Evolutionary conservation across 2,113 vertebrate genomes (phyloP).

Genomic region (Lepidiolamprologus cunningtoni): DNA sequence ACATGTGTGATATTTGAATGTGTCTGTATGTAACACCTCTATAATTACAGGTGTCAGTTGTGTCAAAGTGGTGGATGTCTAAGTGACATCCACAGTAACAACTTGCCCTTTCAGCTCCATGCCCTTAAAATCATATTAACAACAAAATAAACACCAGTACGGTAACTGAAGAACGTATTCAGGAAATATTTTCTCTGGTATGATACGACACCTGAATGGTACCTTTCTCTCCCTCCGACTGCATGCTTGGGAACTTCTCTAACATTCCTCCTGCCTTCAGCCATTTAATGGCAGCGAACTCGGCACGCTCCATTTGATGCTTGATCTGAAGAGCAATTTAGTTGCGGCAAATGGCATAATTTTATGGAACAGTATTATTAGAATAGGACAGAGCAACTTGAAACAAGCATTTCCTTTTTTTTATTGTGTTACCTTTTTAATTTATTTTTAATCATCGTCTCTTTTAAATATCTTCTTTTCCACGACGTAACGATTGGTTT

Average conservation of each 20-base stretch:
- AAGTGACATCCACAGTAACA: background rate
- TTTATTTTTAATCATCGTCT: rapidly evolving
- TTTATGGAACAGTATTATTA: background rate
- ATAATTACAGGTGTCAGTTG: background rate
- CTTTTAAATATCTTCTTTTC: background rate
- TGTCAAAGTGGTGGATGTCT: rapidly evolving
- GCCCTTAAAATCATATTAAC: background rate
- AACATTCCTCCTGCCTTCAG: background rate
- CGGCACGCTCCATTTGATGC: background rate
- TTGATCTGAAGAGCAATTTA: background rate
- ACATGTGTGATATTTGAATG: background rate
- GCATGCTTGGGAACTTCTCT: background rate
- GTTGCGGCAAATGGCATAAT: background rate
- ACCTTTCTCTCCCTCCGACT: background rate
- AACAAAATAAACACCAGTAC: background rate
- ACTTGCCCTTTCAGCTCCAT: background rate
- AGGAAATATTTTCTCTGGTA: background rate
- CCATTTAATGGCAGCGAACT: background rate
- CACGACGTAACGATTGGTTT: background rate
- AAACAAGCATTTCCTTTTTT: background rate
- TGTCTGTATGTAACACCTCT: background rate
- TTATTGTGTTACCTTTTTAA: no score
- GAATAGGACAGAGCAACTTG: background rate
- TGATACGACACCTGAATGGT: background rate
- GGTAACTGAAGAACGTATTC: background rate